Percentiles rank a stretch among this genome's conserved stretches.
Conservation (phyloP, 2,113 vertebrate genomes). For the Zosterops hypoxanthus region DNA sequence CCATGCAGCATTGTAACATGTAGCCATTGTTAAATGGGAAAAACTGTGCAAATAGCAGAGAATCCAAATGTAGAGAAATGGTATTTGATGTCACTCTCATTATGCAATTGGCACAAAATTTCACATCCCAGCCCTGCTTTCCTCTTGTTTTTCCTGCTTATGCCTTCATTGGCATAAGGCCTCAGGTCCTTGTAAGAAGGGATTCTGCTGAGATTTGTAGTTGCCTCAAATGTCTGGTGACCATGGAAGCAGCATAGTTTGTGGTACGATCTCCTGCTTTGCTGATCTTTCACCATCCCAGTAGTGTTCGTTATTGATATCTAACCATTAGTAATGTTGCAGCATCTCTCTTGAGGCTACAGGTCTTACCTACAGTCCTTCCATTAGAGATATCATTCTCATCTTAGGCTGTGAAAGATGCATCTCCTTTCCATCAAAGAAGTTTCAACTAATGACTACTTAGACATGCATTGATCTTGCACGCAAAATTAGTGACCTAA, state of each 20-base stretch:
- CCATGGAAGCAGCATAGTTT: background rate
- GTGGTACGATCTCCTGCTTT: background rate
- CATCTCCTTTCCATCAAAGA: background rate
- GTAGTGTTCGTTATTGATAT: background rate
- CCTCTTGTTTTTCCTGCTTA: background rate
- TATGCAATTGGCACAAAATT: background rate
- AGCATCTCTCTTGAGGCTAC: background rate
- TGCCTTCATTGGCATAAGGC: background rate
- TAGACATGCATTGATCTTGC: background rate
- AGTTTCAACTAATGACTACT: background rate
- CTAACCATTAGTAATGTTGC: background rate
- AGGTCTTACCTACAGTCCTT: background rate
- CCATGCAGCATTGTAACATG: background rate
- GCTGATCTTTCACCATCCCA: background rate
- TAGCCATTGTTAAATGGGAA: constrained; percentile 14
- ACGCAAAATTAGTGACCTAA: background rate
- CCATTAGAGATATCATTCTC: background rate
- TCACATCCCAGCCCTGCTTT: background rate
- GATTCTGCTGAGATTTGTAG: background rate
- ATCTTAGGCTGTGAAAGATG: background rate
- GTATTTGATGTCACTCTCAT: background rate
- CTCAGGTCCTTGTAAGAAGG: background rate
- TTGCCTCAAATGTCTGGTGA: background rate
- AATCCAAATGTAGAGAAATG: background rate
- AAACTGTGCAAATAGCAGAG: background rate